These are phyloP conservation scores for Trichacis sp. DNA, from an alignment of 2,888 invertebrate species.

Conservation along the genomic window DNA sequence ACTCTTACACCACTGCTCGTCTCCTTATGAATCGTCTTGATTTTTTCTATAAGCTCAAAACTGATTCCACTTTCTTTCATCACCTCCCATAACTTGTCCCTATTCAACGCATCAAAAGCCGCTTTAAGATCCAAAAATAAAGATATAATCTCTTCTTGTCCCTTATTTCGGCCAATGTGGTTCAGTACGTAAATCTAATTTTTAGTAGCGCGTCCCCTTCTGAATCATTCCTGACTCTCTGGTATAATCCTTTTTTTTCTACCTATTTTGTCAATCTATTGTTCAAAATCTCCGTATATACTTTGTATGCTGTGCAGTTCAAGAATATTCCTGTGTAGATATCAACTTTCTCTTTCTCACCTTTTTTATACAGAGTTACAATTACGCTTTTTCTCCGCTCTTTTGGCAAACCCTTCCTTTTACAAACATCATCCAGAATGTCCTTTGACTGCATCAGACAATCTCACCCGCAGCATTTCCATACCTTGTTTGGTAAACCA, in stretches of 20 bases:
- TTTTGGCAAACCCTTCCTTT: constrained; percentile 31
- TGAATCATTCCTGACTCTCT: constrained; percentile 39
- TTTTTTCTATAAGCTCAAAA: no score
- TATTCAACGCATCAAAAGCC: not conserved
- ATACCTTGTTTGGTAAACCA: constrained; percentile 31
- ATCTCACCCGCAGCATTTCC: constrained; percentile 18
- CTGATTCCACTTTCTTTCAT: no score
- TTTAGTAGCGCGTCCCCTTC: constrained; percentile 4
- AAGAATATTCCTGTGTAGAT: constrained; percentile 43
- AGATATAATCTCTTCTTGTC: not conserved
- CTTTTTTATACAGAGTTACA: constrained; percentile 37
- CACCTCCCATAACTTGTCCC: no score
- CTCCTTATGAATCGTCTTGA: no score
- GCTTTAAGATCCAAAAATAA: constrained; percentile 2
- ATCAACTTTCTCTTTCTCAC: constrained; percentile 13
- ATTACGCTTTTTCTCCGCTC: constrained; percentile 38
- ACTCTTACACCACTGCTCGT: no score
- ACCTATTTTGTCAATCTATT: constrained; percentile 28
- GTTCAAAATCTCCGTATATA: constrained; percentile 32
- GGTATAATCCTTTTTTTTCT: constrained; percentile 13
- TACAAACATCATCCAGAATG: constrained; percentile 18
- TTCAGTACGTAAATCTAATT: constrained; percentile 27
- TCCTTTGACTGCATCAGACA: constrained; percentile 1
- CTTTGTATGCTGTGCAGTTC: constrained; percentile 33
- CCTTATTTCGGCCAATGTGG: constrained; percentile 16